Base-by-base conservation (phyloP, 1,140 invertebrate genomes). In the Ridgeia piscesae region DNA sequence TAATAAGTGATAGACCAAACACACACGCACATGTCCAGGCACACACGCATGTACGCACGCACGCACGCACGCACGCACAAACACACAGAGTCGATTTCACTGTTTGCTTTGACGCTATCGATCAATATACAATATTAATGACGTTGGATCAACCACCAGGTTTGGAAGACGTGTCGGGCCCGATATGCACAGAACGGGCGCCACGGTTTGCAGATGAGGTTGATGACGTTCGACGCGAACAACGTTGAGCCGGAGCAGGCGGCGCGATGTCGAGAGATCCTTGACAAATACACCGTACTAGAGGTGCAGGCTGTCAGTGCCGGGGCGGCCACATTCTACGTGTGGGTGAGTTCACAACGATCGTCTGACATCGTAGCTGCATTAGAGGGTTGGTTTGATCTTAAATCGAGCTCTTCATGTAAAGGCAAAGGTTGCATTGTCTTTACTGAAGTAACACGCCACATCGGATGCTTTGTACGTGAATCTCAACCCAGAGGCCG, bases 311-410 rank as follows among this genome's bases (percentile, higher is more conserved):
- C 35, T 21, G 92, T 92, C 27, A 58, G 92, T 27, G 50, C 89
- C 33, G 89, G 92, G 27, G 92, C 93, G 34, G 92, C 35, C 0
- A 92, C 92, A 31, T 93, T 93, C 88, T 93, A 92, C 48, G 93
- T 93, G 35, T 93, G 93, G 93, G 93, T 93, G 88, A 93, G 93
- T 92, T 77, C 2, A 0, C 17, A 14, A 77, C 14, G 27, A 77
- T 4, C 42, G 42, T 42, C 4, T 42, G 42, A 11, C 42, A 42
- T 42, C 42, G 42, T 42, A 42, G 11, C 4, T 42, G 11, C 11
- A 42, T 42, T 42, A 11, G 4, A 42, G 11, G 42, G 11, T 6
- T 42, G 42, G 42, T 11, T 11, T 42, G 4, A 42, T 42, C 42
- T 42, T 42, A 42, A 42, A 42, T 6, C 11, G 4, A 42, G 11